Evolutionary conservation across 2,113 vertebrate species (phyloP).

Genomic region (Labrus mixtus): DNA sequence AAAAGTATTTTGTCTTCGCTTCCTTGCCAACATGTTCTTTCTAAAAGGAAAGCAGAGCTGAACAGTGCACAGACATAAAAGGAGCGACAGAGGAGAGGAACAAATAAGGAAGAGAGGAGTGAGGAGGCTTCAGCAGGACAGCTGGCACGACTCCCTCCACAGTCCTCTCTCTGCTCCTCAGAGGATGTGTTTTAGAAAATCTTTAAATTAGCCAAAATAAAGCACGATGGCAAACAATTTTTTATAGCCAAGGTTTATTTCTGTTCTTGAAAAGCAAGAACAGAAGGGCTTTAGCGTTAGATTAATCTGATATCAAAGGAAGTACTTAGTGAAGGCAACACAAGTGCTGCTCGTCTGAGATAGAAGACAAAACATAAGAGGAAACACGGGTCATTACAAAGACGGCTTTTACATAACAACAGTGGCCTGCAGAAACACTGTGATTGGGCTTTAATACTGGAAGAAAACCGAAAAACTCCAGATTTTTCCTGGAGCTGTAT

Average conservation of each 20-base stretch:
- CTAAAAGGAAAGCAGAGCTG: constrained; percentile 27
- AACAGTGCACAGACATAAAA: constrained; percentile 34
- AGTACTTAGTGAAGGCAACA: not conserved
- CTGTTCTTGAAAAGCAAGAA: not conserved
- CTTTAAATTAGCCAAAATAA: not conserved
- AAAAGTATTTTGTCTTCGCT: constrained; percentile 20
- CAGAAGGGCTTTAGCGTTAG: not conserved
- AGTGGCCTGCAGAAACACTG: not conserved
- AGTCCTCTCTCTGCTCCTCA: not conserved
- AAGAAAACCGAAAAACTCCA: too few relatives aligned
- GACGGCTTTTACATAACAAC: not conserved
- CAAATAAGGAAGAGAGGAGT: constrained; percentile 54
- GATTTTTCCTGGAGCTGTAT: too few relatives aligned
- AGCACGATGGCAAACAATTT: not conserved
- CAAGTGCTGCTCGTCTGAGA: not conserved
- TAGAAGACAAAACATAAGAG: not conserved
- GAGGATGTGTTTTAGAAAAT: not conserved
- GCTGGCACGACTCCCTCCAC: constrained; percentile 1
- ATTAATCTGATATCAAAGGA: not conserved
- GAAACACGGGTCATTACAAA: not conserved
- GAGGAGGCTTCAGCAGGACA: constrained; percentile 13
- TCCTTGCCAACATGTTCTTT: constrained; percentile 26
- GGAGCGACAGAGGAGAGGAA: constrained; percentile 30
- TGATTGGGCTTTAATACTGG: too few relatives aligned
- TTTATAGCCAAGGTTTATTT: not conserved